Percentiles rank a stretch among this genome's conserved stretches.
Evolutionary conservation across 2,113 vertebrate genomes (phyloP).

Genomic region (Trichomycterus rosablanca): DNA sequence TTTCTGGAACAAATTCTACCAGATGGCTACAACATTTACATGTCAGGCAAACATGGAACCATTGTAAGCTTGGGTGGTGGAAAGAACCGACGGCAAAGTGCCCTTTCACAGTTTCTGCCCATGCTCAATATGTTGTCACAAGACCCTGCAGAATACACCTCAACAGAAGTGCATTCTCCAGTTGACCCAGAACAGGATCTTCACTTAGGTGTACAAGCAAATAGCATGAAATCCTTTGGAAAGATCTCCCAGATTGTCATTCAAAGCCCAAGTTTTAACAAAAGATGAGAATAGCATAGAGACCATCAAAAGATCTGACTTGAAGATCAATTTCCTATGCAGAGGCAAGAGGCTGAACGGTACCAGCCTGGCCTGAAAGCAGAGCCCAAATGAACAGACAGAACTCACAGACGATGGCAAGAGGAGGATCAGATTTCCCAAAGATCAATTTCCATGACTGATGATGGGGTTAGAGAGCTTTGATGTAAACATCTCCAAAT

Average conservation of each 20-base stretch:
- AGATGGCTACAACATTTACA: slow-evolving; percentile 82
- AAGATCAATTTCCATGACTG: slow-evolving; percentile 1
- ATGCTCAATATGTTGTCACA: slow-evolving; percentile 67
- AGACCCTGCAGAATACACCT: slow-evolving; percentile 29
- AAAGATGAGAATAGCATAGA: slow-evolving; percentile 62
- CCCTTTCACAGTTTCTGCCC: slow-evolving; percentile 84
- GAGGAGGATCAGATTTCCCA: slow-evolving; percentile 19
- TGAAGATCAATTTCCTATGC: neutral
- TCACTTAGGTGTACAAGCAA: slow-evolving; percentile 46
- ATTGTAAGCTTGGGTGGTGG: slow-evolving; percentile 75
- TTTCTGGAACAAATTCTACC: slow-evolving; percentile 83
- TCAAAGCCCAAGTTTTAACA: slow-evolving; percentile 84
- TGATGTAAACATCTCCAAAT: neutral
- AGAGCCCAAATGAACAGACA: slow-evolving; percentile 1
- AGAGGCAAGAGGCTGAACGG: slow-evolving; percentile 15
- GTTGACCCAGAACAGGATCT: slow-evolving; percentile 21
- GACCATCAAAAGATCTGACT: slow-evolving; percentile 3
- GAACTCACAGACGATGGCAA: slow-evolving; percentile 13
- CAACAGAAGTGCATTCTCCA: slow-evolving; percentile 40
- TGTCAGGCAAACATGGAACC: slow-evolving; percentile 68
- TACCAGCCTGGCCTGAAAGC: slow-evolving; percentile 18
- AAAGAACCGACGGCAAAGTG: slow-evolving; percentile 69
- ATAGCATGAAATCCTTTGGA: slow-evolving; percentile 82
- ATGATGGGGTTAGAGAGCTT: slow-evolving; percentile 1
- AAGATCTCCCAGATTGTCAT: slow-evolving; percentile 70